Evolutionary conservation across 2,888 invertebrate species (phyloP).

Genomic region (Caenorhabditis sp.): DNA sequence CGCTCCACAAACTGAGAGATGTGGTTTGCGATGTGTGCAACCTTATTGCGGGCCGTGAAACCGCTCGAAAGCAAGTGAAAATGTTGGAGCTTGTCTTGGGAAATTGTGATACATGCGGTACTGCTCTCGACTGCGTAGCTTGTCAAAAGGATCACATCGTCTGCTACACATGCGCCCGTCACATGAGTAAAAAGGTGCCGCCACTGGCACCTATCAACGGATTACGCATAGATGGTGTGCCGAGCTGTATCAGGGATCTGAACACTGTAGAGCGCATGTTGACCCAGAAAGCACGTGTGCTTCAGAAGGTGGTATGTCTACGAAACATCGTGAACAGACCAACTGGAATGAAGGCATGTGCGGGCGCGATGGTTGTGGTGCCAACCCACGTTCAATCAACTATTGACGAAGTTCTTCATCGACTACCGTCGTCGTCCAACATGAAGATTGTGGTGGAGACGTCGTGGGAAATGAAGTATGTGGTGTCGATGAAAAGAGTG

Average conservation of each 20-base stretch:
- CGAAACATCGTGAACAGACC: too few species aligned
- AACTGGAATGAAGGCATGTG: background rate
- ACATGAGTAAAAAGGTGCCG: too few species aligned
- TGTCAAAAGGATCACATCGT: too few species aligned
- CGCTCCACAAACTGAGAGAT: too few species aligned
- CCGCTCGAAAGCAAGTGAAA: too few species aligned
- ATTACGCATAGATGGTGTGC: background rate
- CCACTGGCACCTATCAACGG: background rate
- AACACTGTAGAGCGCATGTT: background rate
- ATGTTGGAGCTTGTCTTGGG: too few species aligned
- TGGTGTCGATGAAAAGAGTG: background rate
- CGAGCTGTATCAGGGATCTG: slow-evolving; percentile 11
- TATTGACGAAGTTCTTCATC: background rate
- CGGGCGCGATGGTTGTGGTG: background rate
- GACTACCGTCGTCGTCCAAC: background rate
- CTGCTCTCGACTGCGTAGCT: too few species aligned
- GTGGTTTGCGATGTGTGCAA: too few species aligned
- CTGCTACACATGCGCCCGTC: too few species aligned
- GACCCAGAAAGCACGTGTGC: background rate
- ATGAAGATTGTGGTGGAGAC: background rate
- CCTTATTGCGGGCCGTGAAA: too few species aligned
- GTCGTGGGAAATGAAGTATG: background rate
- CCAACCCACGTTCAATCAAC: background rate
- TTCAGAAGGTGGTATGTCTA: background rate
- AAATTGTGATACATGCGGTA: too few species aligned